Base-by-base conservation (phyloP, 2,888 invertebrate species). In the Apodemia mormo region DNA sequence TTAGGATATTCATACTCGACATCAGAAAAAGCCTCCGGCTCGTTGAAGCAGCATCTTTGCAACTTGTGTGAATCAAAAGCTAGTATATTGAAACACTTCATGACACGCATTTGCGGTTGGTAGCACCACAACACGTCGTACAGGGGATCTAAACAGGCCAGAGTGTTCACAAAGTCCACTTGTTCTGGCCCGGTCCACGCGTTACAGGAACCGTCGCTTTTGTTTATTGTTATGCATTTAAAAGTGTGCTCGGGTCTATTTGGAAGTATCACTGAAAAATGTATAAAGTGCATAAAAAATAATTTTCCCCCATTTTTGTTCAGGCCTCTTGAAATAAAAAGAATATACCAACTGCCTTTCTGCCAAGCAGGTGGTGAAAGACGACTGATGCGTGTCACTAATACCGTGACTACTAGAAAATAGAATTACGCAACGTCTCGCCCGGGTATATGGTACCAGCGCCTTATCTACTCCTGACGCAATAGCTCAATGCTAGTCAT, bases 121-220 rank as follows among this genome's bases (percentile, higher is more conserved):
- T 96, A 99, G 78, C 97, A 97, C 99, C 99, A 99, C 1, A 99
- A 92, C 0, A 98, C 96, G 87, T 99, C 98, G 87, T 98, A 98
- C 68, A 97, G 94, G 0, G 98, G 98, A 91, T 99, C 99, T 79
- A 99, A 93, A 80, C 96, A 97, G 0, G 97, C 96, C 66, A 96
- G 95, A 76, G 96, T 96, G 78, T 96, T 96, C 29, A 95, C 95
- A 76, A 98, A 97, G 84, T 97, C 96, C 0, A 97, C 96, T 87
- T 98, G 98, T 79, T 97, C 97, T 22, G 94, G 90, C 9, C 96
- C 96, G 74, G 95, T 95, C 92, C 97, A 98, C 14, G 97, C 96
- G 72, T 95, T 95, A 85, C 98, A 99, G 74, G 95, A 96, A 22
- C 98, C 98, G 82, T 98, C 98, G 56, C 94, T 94, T 82, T 97